These are phyloP conservation scores for Philaenus spumarius DNA, from an alignment of 1,140 invertebrate genomes.

Conservation along the genomic window DNA sequence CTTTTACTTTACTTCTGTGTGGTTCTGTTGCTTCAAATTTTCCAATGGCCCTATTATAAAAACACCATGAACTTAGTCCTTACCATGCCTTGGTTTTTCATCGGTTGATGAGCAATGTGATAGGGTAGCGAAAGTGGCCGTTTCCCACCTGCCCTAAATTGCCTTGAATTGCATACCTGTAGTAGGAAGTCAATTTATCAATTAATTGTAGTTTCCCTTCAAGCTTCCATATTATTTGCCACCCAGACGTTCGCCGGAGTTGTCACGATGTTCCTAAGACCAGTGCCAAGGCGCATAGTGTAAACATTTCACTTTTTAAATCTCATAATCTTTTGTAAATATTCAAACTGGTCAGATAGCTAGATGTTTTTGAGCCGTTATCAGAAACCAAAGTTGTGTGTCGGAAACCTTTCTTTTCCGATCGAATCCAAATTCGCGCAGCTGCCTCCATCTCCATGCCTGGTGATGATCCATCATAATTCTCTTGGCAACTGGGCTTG, in stretches of 20 bases:
- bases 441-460: too few species aligned
- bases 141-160: neutral
- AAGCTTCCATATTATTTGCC: neutral
- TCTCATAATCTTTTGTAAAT: too few species aligned
- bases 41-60: neutral
- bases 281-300: slow-evolving; percentile 1
- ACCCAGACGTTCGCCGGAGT: neutral
- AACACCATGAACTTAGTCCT: neutral
- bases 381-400: too few species aligned
- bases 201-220: neutral
- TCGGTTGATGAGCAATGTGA: neutral
- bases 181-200: slow-evolving; percentile 3
- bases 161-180: neutral
- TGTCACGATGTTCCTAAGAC: slow-evolving; percentile 2
- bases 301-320: too few species aligned
- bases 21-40: neutral
- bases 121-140: neutral
- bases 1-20: neutral
- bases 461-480: too few species aligned
- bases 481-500: too few species aligned
- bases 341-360: too few species aligned
- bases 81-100: neutral
- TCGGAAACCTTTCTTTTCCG: too few species aligned
- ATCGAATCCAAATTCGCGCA: too few species aligned
- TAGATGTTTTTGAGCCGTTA: too few species aligned